A percentile compares a stretch with the other conserved stretches of the same genome.
Evolutionary conservation across 2,113 vertebrate species (phyloP).

Genomic region (Entosphenus tridentatus): DNA sequence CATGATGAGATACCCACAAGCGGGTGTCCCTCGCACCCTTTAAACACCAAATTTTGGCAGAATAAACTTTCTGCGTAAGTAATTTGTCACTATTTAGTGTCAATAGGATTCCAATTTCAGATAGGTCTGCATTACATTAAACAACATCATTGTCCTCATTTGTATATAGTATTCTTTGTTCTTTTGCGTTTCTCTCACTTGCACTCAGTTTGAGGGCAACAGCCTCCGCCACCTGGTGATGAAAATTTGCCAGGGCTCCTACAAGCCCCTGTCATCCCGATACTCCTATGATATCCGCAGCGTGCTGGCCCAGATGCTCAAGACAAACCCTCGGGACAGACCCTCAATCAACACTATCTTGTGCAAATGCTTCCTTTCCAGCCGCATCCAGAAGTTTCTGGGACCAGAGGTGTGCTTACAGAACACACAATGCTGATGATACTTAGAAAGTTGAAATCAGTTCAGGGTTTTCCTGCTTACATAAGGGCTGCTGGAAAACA

Average conservation of each 20-base stretch:
- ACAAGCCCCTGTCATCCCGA: conserved; percentile 26
- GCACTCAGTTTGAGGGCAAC: conserved; percentile 41
- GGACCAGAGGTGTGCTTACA: conserved; percentile 29
- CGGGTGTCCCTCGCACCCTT: too few relatives aligned
- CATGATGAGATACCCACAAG: too few relatives aligned
- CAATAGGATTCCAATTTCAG: too few relatives aligned
- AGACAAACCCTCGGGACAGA: conserved; percentile 40
- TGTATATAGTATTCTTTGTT: too few relatives aligned
- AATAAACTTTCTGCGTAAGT: too few relatives aligned
- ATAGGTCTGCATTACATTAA: too few relatives aligned
- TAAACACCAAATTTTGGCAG: too few relatives aligned
- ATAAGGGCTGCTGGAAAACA: too few relatives aligned
- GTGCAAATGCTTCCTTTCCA: conserved; percentile 37
- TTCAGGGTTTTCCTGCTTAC: too few relatives aligned
- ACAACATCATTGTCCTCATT: too few relatives aligned
- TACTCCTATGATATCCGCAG: conserved; percentile 39
- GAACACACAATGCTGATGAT: not conserved
- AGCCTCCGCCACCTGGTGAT: conserved; percentile 44
- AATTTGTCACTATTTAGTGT: too few relatives aligned
- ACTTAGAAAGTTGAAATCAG: too few relatives aligned
- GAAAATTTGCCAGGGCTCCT: conserved; percentile 51
- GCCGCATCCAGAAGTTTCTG: conserved; percentile 24
- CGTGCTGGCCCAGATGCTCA: conserved; percentile 46
- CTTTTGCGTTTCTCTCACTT: conserved; percentile 8
- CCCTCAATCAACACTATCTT: conserved; percentile 52